Evolutionary conservation across 2,113 vertebrate genomes (phyloP).

Genomic region (Meleagris gallopavo): DNA sequence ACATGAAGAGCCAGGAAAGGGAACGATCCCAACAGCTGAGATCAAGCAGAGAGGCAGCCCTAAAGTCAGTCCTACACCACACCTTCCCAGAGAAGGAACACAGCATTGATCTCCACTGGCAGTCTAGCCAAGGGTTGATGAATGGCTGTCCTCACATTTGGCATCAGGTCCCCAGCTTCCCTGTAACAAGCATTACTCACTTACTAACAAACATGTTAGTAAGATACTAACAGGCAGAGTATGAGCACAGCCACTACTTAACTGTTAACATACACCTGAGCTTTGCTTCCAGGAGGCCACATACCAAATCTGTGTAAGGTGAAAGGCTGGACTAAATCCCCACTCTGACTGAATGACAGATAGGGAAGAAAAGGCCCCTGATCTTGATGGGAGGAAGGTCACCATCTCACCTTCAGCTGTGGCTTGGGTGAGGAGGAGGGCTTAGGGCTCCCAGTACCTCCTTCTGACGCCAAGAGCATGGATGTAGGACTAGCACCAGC

Average conservation of each 20-base stretch:
- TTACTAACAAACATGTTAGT: too few species aligned
- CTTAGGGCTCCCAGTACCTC: background rate
- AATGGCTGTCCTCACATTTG: background rate
- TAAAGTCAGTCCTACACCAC: background rate
- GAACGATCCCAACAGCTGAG: background rate
- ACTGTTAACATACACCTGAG: fast-evolving
- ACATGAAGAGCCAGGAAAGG: background rate
- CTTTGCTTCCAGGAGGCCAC: background rate
- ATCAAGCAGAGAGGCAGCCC: background rate
- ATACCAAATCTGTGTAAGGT: background rate
- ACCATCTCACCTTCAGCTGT: constrained; percentile 78
- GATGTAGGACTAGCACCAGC: constrained; percentile 63
- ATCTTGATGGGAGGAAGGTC: background rate
- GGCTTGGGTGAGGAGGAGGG: constrained; percentile 73
- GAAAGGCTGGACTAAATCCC: background rate
- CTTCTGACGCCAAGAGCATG: constrained; percentile 58
- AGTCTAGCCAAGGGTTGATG: background rate
- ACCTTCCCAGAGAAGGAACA: background rate
- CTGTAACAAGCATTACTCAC: background rate
- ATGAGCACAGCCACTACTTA: background rate
- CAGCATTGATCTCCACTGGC: background rate
- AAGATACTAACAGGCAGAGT: background rate
- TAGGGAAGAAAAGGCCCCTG: fast-evolving
- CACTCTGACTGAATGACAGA: fast-evolving
- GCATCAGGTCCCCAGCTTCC: background rate